Percentiles rank a stretch among this genome's conserved stretches.
Evolutionary conservation across 2,113 vertebrate genomes (phyloP).

Genomic region (Sturnira hondurensis): DNA sequence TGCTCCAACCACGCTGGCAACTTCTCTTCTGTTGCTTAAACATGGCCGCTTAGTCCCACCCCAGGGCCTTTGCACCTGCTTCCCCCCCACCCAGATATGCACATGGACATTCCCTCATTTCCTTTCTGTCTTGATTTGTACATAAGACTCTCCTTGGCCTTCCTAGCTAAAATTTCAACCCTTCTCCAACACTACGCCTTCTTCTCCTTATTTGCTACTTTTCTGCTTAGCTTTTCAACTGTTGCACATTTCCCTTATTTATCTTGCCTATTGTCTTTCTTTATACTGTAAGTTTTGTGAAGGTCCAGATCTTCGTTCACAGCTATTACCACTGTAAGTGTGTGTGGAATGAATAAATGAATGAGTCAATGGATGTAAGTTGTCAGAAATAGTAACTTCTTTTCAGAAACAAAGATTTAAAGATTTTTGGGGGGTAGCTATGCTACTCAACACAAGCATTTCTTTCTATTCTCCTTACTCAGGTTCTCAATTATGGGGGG

Average conservation of each 20-base stretch:
- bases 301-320: background rate
- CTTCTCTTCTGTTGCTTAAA: background rate
- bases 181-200: background rate
- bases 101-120: too few relatives aligned
- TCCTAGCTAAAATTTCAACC: background rate
- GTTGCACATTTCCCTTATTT: background rate
- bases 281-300: too few relatives aligned
- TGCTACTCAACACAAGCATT: background rate
- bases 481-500: background rate
- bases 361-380: background rate
- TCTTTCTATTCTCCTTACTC: background rate
- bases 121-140: background rate
- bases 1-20: accelerated
- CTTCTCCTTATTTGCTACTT: background rate
- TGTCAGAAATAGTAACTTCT: background rate
- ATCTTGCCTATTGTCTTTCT: background rate
- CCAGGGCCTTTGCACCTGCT: background rate
- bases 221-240: background rate
- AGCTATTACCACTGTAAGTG: accelerated
- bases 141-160: background rate
- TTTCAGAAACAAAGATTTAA: background rate
- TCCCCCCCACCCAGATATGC: too few relatives aligned
- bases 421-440: background rate
- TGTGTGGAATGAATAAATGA: background rate
- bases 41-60: accelerated